Base-by-base conservation (phyloP, 2,113 vertebrate species). In the Melanostigma gelatinosum region DNA sequence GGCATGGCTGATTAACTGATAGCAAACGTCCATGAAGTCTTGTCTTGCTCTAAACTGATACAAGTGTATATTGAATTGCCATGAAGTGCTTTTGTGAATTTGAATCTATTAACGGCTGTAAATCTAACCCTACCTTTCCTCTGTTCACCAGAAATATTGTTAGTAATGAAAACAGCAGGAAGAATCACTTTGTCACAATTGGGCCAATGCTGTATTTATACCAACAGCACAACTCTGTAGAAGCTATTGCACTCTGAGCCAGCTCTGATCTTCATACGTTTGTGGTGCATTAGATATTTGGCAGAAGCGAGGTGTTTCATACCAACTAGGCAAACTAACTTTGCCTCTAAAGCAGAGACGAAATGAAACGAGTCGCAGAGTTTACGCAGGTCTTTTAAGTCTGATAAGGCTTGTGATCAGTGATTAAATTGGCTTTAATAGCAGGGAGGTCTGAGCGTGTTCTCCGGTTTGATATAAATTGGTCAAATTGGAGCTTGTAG, bases 391-490 rank as follows among this genome's bases (percentile, higher is more conserved):
- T 13, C 77, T 87, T 91, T 91, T 74, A 84, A 87, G 79, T 85
- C 54, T 32, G 72, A 87, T 85, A 67, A 55, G 42, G 72, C 83
- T 42, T 87, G 76, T 89, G 84, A 92, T 91, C 84, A 67, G 40
- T 84, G 80, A 92, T 86, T 84, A 78, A 89, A 92, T 87, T 87
- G 85, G 50, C 78, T 83, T 77, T 87, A 91, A 92, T 84, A 85
- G 71, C 79, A 61, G 55, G 61, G 79, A 80, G 80, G 85, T 79
- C 65, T 74, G 75, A 57, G 75, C 38, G 70, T 32, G 72, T 85
- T 71, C 77, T 75, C 40, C 63, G 38, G 68, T 83, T 87, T 93
- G 88, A 91, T 79, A 72, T 80, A 87, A 92, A 89, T 93, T 92
- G 89, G 69, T 79, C 1, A 92, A 92, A 93, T 91, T 93, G 82